Evolutionary conservation across 2,888 invertebrate species (phyloP), one percentile per base, ranked within the genome.

Genomic region (Monopis laevigella): DNA sequence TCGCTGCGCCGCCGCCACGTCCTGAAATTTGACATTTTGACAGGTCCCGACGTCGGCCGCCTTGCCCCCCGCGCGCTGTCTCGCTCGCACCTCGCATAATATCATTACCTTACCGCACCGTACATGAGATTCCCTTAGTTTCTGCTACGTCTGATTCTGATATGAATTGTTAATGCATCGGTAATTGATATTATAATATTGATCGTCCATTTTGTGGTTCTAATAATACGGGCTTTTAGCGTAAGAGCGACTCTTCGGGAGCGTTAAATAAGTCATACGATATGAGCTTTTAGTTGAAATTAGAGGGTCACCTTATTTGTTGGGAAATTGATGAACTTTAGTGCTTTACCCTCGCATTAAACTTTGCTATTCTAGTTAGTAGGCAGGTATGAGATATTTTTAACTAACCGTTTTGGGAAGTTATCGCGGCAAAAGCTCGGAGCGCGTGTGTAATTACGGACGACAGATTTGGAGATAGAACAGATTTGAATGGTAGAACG

Each of bases 21-120:
- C 68, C 77, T 70, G 77, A 80, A 81, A 82, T 82, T 82, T 82
- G 81, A 82, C 81, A 72, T 82, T 81, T 81, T 82, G 82, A 82
- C 82, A 82, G 82, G 67, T 72, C 77, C 77, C 78, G 77, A 75
- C 77, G 75, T 65, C 66, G 65, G 67, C 63, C 59, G 66, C 65
- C 65, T 66, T 65, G 51, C 53, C 57, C 58, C 55, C 58, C 42
- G 56, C 58, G 40, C 55, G 44, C n/a, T n/a, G 57, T 46, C 65
- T 57, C 63, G 47, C 61, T 65, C 65, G 51, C 59, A 58, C 24
- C 17, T 18, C 41, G 39, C 67, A 64, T 72, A 69, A 68, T 70
- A 70, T 63, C 68, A 67, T 70, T 71, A 70, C 67, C 62, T 67
- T 19, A 39, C 24, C 39, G 39, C 29, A 29, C 5, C 29, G n/a